Percentiles rank a stretch among this genome's conserved stretches.
These are phyloP conservation scores for Lampropteryx suffumata DNA, from an alignment of 2,888 invertebrate species.

Conservation along the genomic window DNA sequence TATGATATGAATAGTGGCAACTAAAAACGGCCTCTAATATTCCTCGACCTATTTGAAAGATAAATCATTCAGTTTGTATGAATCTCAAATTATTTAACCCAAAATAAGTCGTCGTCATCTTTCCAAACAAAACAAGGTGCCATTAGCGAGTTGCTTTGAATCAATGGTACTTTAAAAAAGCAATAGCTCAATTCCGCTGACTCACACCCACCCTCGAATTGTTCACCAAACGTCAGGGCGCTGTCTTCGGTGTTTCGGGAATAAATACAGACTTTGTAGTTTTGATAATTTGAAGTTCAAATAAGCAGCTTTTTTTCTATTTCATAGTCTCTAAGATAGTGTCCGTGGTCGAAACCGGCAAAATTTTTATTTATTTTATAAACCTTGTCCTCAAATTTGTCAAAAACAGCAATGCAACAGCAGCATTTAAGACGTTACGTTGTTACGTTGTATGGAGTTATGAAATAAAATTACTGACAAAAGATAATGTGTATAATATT, in stretches of 20 bases:
- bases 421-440: no score
- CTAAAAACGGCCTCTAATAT: no score
- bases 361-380: no score
- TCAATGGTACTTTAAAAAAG: constrained; percentile 70
- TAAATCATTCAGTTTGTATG: not conserved
- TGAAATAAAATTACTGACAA: no score
- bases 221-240: constrained; percentile 53
- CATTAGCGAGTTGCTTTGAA: constrained; percentile 72
- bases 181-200: constrained; percentile 69
- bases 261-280: constrained; percentile 36
- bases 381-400: no score
- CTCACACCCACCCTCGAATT: constrained; percentile 67
- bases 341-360: no score
- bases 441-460: no score
- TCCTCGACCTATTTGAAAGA: not conserved
- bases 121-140: constrained; percentile 68
- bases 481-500: no score
- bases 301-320: no score
- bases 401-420: no score
- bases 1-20: no score
- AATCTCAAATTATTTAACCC: constrained; percentile 28
- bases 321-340: no score
- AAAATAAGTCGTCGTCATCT: constrained; percentile 59
- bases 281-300: constrained; percentile 24
- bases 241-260: constrained; percentile 51